Percentiles rank a stretch among this genome's conserved stretches.
Evolutionary conservation across 2,797 vertebrate species (phyloP).

Genomic region (Basileuterus tristriatus): DNA sequence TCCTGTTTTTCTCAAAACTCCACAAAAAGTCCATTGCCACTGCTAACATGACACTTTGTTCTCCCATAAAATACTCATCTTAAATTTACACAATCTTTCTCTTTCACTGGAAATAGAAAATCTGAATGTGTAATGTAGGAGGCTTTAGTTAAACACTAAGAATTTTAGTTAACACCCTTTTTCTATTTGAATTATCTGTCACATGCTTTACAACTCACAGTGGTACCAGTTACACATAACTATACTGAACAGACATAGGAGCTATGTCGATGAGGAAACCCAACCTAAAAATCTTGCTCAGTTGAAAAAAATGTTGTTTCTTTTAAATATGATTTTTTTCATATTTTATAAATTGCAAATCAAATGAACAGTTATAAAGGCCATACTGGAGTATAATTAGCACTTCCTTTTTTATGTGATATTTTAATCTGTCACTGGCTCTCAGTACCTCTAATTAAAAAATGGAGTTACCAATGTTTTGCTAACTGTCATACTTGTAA

Average conservation of each 20-base stretch:
- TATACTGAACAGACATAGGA: neutral
- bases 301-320: neutral
- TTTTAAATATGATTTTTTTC: neutral
- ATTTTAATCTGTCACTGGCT: neutral
- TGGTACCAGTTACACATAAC: neutral
- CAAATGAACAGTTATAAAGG: neutral
- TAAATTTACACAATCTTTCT: neutral
- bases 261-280: neutral
- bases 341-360: neutral
- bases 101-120: neutral
- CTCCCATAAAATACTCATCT: neutral
- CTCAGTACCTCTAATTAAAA: neutral
- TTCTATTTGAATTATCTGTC: neutral
- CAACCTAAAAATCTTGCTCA: neutral
- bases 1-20: neutral
- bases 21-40: neutral
- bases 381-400: fast-evolving
- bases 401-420: neutral
- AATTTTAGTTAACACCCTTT: neutral
- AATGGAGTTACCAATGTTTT: neutral
- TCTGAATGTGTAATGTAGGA: neutral
- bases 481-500: neutral
- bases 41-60: neutral
- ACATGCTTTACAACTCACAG: neutral
- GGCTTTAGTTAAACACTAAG: neutral